Conservation (phyloP, 2,888 invertebrate genomes). For the Parelbella ahira region DNA sequence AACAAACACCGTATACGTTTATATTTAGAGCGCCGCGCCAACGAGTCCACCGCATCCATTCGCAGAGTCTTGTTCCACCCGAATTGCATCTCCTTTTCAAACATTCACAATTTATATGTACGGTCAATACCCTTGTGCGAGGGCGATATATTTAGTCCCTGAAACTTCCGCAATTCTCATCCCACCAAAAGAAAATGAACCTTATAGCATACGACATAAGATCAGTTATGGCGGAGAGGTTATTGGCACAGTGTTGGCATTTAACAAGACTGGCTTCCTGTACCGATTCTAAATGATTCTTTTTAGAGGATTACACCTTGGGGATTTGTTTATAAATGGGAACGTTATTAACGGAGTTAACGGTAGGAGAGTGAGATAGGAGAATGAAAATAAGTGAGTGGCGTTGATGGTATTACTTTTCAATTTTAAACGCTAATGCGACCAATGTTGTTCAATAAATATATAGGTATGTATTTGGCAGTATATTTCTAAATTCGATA, state of each 20-base stretch:
- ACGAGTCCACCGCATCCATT: too few species aligned
- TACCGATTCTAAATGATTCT: slow-evolving; percentile 16
- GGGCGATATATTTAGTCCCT: slow-evolving; percentile 24
- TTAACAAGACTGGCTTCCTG: slow-evolving; percentile 18
- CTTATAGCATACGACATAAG: neutral
- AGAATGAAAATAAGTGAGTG: too few species aligned
- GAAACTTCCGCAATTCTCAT: slow-evolving; percentile 20
- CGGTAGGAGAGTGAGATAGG: too few species aligned
- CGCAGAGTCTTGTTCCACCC: slow-evolving; percentile 1
- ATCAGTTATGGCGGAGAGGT: neutral
- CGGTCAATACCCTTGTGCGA: slow-evolving; percentile 23
- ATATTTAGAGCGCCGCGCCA: too few species aligned
- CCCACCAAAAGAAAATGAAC: slow-evolving; percentile 4
- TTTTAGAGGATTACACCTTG: slow-evolving; percentile 4
- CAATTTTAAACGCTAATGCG: too few species aligned
- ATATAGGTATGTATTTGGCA: too few species aligned
- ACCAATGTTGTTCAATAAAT: too few species aligned
- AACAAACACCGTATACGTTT: too few species aligned
- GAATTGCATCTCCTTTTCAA: slow-evolving; percentile 17
- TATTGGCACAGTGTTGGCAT: slow-evolving; percentile 14
- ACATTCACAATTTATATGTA: slow-evolving; percentile 13
- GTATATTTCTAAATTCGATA: too few species aligned
- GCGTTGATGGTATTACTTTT: too few species aligned
- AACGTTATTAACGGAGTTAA: too few species aligned
- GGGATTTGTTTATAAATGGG: too few species aligned